phyloP scores from a whole-genome alignment of 2,113 vertebrate species.

The Tenebrosternarchus preto region DNA sequence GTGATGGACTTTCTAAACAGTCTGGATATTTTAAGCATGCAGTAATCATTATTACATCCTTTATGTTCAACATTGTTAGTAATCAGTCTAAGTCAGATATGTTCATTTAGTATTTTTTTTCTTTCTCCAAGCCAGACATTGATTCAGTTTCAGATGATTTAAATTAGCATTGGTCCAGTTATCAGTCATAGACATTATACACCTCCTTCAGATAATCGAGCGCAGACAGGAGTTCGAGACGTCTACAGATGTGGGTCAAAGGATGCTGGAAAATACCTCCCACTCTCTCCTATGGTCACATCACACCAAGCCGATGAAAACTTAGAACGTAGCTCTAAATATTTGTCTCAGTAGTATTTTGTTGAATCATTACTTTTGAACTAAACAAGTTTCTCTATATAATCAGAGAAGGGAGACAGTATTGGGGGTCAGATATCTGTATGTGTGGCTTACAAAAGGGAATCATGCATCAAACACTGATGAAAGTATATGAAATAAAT shows the following conservation, averaged over 20 bases:
- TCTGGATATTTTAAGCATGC: constrained; percentile 68
- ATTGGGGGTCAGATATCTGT: constrained; percentile 66
- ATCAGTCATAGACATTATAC: constrained; percentile 71
- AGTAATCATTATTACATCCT: constrained; percentile 59
- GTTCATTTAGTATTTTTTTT: constrained; percentile 75
- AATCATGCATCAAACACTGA: constrained; percentile 66
- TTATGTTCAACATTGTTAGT: constrained; percentile 69
- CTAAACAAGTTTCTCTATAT: constrained; percentile 68
- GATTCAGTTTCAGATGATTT: constrained; percentile 81
- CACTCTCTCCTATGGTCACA: constrained; percentile 65
- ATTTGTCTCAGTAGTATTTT: constrained; percentile 74
- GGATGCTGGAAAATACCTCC: constrained; percentile 61
- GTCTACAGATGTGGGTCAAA: constrained; percentile 49
- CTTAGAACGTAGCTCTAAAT: constrained; percentile 69
- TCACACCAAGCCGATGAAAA: constrained; percentile 69
- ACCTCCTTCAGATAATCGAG: constrained; percentile 64
- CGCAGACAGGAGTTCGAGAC: constrained; percentile 55
- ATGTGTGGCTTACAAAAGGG: constrained; percentile 67
- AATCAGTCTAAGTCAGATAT: constrained; percentile 79
- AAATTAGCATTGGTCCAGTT: constrained; percentile 75
- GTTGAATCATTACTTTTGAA: constrained; percentile 70
- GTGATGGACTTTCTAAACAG: constrained; percentile 62
- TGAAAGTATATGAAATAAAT: constrained; percentile 68
- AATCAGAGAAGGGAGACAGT: constrained; percentile 61
- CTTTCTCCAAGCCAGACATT: constrained; percentile 59